phyloP scores from a whole-genome alignment of 2,888 invertebrate genomes.

The Eretmocerus hayati region DNA sequence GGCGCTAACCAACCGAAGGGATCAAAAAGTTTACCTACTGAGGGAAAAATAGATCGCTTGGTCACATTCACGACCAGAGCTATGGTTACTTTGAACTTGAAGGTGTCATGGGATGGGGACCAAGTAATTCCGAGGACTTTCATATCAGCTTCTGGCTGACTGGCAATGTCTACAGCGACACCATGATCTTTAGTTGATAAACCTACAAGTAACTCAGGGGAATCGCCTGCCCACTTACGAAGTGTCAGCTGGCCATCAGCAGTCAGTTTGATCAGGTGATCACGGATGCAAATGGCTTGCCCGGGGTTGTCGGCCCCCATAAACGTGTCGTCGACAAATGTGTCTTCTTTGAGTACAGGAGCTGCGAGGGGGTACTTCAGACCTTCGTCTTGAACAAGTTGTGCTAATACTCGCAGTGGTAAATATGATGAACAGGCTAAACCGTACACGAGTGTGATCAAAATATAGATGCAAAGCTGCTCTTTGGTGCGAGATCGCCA shows the following conservation, averaged over 20 bases:
- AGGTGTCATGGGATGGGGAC: neutral
- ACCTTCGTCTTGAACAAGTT: conserved; percentile 3
- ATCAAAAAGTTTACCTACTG: neutral
- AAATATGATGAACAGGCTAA: neutral
- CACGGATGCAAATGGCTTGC: neutral
- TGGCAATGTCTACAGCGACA: neutral
- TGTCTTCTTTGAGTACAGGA: neutral
- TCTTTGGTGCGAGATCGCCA: neutral
- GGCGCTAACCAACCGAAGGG: neutral
- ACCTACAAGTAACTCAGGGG: neutral
- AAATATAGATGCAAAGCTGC: neutral
- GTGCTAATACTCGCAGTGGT: neutral
- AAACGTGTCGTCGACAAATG: conserved; percentile 6
- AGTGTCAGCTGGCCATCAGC: neutral
- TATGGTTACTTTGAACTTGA: too few species aligned
- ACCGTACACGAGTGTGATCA: too few species aligned
- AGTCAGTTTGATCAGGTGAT: neutral
- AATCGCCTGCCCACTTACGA: neutral
- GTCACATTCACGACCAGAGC: too few species aligned
- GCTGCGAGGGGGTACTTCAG: neutral
- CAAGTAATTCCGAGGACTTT: neutral
- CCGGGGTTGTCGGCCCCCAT: neutral
- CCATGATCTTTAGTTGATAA: neutral
- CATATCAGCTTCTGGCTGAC: neutral
- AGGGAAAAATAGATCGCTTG: neutral